Evolutionary conservation across 1,140 invertebrate genomes (phyloP).

Genomic region (Neotoxoptera formosana): DNA sequence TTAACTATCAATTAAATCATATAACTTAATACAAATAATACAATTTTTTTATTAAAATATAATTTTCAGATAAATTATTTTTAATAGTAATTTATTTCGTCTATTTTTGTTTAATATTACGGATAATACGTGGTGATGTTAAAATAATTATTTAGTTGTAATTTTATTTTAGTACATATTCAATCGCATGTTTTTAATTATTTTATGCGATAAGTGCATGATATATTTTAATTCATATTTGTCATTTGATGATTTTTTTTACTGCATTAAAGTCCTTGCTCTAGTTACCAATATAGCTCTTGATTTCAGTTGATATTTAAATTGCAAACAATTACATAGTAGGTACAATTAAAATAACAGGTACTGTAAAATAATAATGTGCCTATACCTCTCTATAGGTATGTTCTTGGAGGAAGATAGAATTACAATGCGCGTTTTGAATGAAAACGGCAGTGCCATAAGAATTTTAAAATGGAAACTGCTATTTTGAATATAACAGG

Average conservation of each 20-base stretch:
- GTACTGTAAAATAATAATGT: not conserved
- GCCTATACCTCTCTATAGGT: not conserved
- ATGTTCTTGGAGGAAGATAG: too few species aligned
- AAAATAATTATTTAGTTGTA: not conserved
- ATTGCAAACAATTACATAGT: not conserved
- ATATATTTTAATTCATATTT: not conserved
- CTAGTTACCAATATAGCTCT: not conserved
- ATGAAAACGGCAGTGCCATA: too few species aligned
- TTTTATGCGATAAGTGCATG: not conserved
- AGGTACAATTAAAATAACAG: not conserved
- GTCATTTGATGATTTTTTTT: not conserved
- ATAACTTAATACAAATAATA: too few species aligned
- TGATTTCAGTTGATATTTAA: not conserved
- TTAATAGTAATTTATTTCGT: not conserved
- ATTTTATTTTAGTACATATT: not conserved
- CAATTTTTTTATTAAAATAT: too few species aligned
- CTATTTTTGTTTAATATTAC: not conserved
- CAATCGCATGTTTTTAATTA: not conserved
- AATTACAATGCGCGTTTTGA: too few species aligned
- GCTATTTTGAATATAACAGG: too few species aligned
- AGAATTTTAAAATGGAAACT: too few species aligned
- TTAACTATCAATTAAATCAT: too few species aligned
- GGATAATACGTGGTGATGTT: not conserved
- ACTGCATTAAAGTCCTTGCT: not conserved
- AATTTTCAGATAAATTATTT: too few species aligned